Conservation (phyloP, 2,113 vertebrate genomes). For the Chloropsis cyanopogon region DNA sequence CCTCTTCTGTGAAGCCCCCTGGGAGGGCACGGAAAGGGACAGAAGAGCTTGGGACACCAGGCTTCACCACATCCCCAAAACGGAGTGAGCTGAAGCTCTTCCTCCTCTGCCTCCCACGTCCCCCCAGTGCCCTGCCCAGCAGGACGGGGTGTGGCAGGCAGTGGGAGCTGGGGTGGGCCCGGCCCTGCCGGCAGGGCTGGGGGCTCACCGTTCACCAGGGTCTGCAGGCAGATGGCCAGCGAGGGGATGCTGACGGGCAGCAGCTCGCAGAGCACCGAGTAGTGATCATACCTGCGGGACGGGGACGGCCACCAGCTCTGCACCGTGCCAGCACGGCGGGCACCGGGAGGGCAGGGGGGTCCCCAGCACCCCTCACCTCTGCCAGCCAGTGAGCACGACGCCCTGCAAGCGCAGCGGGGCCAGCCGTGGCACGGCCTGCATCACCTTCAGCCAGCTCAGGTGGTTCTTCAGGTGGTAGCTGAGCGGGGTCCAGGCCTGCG, state of each 20-base stretch:
- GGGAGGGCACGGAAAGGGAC: not conserved
- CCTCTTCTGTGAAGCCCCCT: constrained; percentile 68
- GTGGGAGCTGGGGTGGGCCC: not conserved
- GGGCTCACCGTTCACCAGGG: constrained; percentile 70
- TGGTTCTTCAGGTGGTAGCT: constrained; percentile 75
- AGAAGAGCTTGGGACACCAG: not conserved
- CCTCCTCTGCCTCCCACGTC: not conserved
- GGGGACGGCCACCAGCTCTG: not conserved
- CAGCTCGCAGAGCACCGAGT: constrained; percentile 76
- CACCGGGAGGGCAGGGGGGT: accelerated
- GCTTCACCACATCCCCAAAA: not conserved
- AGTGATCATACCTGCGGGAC: constrained; percentile 73
- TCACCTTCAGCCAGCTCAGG: constrained; percentile 74
- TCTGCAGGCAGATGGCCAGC: constrained; percentile 71
- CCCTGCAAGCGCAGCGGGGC: constrained; percentile 65
- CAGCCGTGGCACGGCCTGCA: constrained; percentile 51
- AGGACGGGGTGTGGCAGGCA: not conserved
- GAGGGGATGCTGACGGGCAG: constrained; percentile 77
- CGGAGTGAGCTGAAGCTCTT: not conserved
- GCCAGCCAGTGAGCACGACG: constrained; percentile 78
- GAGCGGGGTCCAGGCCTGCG: constrained; percentile 71
- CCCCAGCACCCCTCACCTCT: constrained; percentile 60
- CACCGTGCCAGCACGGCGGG: accelerated
- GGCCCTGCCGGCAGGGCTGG: not conserved
- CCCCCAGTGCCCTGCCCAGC: not conserved